Conservation (phyloP, 2,888 invertebrate species). For the Lithophane ornitopus region DNA sequence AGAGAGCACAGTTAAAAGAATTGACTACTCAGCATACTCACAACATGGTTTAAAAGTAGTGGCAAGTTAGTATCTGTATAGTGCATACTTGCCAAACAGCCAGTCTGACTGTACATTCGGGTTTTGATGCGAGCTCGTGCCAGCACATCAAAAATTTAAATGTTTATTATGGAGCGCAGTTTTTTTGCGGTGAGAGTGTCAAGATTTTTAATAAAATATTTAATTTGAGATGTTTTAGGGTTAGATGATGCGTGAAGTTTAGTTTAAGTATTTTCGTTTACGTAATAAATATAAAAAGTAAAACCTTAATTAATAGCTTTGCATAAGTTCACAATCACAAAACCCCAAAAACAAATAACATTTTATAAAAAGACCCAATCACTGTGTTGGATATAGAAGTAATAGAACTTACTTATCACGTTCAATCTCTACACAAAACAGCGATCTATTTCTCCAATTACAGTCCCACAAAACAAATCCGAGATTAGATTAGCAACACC, state of each 20-base stretch:
- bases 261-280: conserved; percentile 2
- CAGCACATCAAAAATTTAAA: conserved; percentile 55
- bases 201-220: conserved; percentile 45
- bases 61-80: not conserved
- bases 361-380: not conserved
- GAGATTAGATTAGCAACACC: conserved; percentile 26
- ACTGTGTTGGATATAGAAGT: not conserved
- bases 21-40: too few species aligned
- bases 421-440: conserved; percentile 6
- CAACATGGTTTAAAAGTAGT: not conserved
- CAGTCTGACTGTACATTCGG: not conserved
- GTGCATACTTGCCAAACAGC: not conserved
- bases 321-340: not conserved
- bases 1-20: too few species aligned
- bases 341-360: not conserved
- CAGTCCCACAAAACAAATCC: conserved; percentile 18
- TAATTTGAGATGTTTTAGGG: conserved; percentile 37
- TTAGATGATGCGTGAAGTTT: conserved; percentile 2
- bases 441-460: not conserved
- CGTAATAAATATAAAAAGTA: not conserved
- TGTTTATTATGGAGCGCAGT: conserved; percentile 44
- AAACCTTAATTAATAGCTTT: not conserved
- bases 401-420: not conserved
- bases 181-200: conserved; percentile 34
- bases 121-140: conserved; percentile 26